Evolutionary conservation across 2,888 invertebrate species (phyloP).

Genomic region (Dicyrtoma fusca): DNA sequence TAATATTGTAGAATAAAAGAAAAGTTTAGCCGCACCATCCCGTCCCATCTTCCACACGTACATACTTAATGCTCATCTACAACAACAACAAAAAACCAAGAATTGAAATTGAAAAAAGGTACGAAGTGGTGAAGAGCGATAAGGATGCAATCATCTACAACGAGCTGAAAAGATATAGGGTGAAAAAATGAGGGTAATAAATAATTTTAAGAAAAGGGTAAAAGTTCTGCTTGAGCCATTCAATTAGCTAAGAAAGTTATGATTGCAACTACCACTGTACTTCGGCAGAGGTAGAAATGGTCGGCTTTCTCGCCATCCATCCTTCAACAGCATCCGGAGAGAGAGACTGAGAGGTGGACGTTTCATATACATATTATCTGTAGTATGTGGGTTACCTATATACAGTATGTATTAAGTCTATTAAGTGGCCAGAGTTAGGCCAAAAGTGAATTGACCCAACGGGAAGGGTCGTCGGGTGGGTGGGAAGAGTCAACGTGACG

Average conservation of each 20-base stretch:
- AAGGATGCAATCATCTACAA: not conserved
- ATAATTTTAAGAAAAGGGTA: slow-evolving; percentile 24
- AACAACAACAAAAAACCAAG: too few relatives aligned
- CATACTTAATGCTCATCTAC: too few relatives aligned
- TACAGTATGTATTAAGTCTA: too few relatives aligned
- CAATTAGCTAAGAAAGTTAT: slow-evolving; percentile 26
- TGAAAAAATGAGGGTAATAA: slow-evolving; percentile 16
- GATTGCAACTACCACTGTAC: not conserved
- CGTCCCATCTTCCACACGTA: too few relatives aligned
- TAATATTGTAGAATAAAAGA: too few relatives aligned
- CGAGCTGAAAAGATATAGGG: not conserved
- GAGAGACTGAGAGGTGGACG: too few relatives aligned
- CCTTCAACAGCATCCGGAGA: too few relatives aligned
- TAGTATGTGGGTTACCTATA: too few relatives aligned
- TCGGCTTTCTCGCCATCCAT: too few relatives aligned
- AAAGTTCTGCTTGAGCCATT: slow-evolving; percentile 10
- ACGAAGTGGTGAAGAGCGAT: not conserved
- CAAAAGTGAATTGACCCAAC: slow-evolving; percentile 1
- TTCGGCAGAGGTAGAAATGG: too few relatives aligned
- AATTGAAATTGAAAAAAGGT: not conserved
- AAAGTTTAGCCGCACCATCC: too few relatives aligned
- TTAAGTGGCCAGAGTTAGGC: not conserved
- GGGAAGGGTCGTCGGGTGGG: not conserved
- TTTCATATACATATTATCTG: too few relatives aligned
- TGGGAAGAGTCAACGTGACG: not conserved